Evolutionary conservation across 2,113 vertebrate species (phyloP).

Genomic region (Aptenodytes patagonicus): DNA sequence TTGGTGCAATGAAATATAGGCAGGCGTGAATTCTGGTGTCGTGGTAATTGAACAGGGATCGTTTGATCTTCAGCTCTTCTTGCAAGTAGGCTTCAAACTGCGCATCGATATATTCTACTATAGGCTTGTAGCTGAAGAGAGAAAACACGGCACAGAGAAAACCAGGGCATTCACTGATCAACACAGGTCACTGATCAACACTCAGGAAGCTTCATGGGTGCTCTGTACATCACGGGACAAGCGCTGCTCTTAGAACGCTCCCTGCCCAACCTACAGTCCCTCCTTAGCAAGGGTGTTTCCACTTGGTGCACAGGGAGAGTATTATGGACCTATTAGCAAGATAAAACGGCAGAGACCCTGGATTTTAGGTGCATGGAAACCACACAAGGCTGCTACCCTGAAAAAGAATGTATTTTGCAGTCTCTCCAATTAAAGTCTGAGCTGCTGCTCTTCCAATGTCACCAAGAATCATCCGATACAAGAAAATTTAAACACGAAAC

Average conservation of each 20-base stretch:
- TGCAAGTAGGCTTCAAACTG: constrained; percentile 85
- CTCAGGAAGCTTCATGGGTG: background rate
- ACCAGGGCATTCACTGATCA: background rate
- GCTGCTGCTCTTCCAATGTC: background rate
- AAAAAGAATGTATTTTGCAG: rapidly evolving
- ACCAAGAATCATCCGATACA: background rate
- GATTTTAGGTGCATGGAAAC: background rate
- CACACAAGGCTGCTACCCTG: background rate
- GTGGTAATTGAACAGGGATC: constrained; percentile 81
- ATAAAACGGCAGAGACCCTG: background rate
- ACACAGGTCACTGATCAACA: rapidly evolving
- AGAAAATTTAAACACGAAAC: too few species aligned
- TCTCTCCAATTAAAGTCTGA: background rate
- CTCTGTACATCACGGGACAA: rapidly evolving
- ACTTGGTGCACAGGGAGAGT: background rate
- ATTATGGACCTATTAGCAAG: rapidly evolving
- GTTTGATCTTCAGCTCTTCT: constrained; percentile 83
- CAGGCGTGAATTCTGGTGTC: constrained; percentile 82
- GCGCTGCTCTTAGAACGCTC: background rate
- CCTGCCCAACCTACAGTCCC: background rate
- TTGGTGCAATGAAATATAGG: constrained; percentile 83
- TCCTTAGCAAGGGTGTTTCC: background rate
- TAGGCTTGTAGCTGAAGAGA: constrained; percentile 77
- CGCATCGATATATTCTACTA: constrained; percentile 82
- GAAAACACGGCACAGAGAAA: background rate